phyloP scores from a whole-genome alignment of 2,888 invertebrate genomes.

The Aplocera efformata region DNA sequence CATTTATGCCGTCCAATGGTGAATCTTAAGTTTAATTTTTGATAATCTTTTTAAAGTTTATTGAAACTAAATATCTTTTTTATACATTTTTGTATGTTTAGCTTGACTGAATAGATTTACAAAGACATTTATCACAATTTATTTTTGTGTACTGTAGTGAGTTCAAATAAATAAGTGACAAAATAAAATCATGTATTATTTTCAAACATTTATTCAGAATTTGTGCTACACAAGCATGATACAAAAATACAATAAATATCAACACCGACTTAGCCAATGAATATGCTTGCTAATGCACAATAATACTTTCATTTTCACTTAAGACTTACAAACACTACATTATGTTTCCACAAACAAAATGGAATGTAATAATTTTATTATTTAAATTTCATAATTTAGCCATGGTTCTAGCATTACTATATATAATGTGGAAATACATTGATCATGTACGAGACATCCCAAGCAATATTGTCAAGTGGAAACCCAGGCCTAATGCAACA shows the following conservation, averaged over 20 bases:
- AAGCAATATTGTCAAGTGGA: slow-evolving; percentile 3
- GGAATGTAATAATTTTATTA: slow-evolving; percentile 45
- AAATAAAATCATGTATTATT: slow-evolving; percentile 25
- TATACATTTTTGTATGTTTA: slow-evolving; percentile 7
- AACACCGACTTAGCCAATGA: slow-evolving; percentile 72
- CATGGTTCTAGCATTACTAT: slow-evolving; percentile 7
- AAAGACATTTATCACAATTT: slow-evolving; percentile 13
- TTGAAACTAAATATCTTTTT: slow-evolving; percentile 5
- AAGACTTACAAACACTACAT: slow-evolving; percentile 35
- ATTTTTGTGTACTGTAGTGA: slow-evolving; percentile 8
- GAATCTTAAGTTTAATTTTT: not conserved
- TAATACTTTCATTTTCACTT: slow-evolving; percentile 74
- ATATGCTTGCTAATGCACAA: slow-evolving; percentile 68
- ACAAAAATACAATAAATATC: slow-evolving; percentile 80
- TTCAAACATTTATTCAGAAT: slow-evolving; percentile 79
- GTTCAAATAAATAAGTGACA: slow-evolving; percentile 5
- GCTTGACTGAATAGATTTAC: slow-evolving; percentile 22
- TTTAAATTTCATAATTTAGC: slow-evolving; percentile 6
- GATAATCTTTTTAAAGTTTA: not conserved
- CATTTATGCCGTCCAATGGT: slow-evolving; percentile 4
- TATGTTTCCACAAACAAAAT: slow-evolving; percentile 40
- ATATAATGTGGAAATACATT: slow-evolving; percentile 9
- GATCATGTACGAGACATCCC: not conserved
- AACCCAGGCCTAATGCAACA: too few relatives aligned
- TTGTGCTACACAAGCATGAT: slow-evolving; percentile 80